A percentile compares a stretch with the other conserved stretches of the same genome.
These are phyloP conservation scores for Paraplagusia blochii DNA, from an alignment of 2,113 vertebrate species.

Conservation along the genomic window DNA sequence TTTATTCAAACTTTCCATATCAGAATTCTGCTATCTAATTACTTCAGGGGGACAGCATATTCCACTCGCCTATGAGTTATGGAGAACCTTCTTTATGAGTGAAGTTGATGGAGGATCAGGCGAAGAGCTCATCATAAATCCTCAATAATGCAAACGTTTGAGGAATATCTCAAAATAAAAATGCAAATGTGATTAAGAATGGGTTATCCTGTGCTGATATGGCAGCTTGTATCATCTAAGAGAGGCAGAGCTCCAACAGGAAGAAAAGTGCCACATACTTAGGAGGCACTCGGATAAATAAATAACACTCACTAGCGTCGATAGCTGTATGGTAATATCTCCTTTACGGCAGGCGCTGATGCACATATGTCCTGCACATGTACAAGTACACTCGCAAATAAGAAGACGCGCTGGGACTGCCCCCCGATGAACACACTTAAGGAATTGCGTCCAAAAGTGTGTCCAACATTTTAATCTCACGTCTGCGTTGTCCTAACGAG, in stretches of 20 bases:
- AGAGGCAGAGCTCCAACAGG: constrained; percentile 59
- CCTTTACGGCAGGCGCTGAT: constrained; percentile 30
- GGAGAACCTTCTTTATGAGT: constrained; percentile 81
- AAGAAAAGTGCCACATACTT: constrained; percentile 53
- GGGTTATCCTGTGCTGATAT: constrained; percentile 80
- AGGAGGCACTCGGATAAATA: constrained; percentile 67
- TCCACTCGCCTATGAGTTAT: constrained; percentile 76
- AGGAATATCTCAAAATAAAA: constrained; percentile 82
- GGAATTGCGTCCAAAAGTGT: constrained; percentile 59
- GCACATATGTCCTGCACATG: constrained; percentile 41
- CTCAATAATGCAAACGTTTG: constrained; percentile 84
- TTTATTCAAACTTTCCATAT: constrained; percentile 81
- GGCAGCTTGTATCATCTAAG: constrained; percentile 77
- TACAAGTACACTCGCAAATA: constrained; percentile 1
- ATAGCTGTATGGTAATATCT: constrained; percentile 57
- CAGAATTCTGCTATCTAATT: constrained; percentile 82
- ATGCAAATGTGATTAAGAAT: constrained; percentile 83
- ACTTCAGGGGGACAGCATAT: constrained; percentile 75
- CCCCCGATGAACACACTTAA: constrained; percentile 20
- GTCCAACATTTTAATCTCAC: constrained; percentile 75
- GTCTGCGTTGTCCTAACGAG: constrained; percentile 73
- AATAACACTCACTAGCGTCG: constrained; percentile 56
- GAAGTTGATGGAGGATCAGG: constrained; percentile 81
- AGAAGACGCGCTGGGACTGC: not conserved
- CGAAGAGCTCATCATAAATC: constrained; percentile 80